phyloP scores from a whole-genome alignment of 2,797 vertebrate genomes.

The Pelochelys cantorii region DNA sequence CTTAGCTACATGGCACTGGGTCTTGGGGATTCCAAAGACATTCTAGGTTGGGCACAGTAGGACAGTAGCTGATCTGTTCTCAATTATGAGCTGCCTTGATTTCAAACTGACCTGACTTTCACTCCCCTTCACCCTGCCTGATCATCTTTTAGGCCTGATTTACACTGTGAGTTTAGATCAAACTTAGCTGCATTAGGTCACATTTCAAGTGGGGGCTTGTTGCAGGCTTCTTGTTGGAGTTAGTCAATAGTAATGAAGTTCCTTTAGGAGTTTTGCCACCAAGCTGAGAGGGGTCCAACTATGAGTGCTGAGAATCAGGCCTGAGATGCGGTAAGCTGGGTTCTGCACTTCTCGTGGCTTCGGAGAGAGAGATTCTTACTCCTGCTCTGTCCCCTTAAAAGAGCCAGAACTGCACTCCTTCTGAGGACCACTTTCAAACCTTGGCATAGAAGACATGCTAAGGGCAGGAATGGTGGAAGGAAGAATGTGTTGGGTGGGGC shows the following conservation, averaged over 20 bases:
- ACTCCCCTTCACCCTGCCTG: neutral
- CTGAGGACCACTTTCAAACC: neutral
- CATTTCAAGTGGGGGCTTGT: neutral
- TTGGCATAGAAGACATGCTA: neutral
- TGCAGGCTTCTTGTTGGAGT: neutral
- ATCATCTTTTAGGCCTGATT: neutral
- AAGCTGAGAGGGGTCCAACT: neutral
- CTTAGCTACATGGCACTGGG: neutral
- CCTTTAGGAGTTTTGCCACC: neutral
- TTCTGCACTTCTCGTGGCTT: neutral
- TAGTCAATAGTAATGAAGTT: neutral
- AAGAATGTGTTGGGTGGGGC: neutral
- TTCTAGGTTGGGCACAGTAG: neutral
- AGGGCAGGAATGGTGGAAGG: neutral
- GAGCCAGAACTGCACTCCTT: neutral
- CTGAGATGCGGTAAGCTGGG: neutral
- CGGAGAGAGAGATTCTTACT: neutral
- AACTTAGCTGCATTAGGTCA: no score
- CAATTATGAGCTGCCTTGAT: neutral
- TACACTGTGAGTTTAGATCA: no score
- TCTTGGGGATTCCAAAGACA: neutral
- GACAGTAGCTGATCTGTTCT: neutral
- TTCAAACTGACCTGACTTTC: accelerated
- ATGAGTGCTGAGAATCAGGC: neutral
- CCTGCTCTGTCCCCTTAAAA: neutral